Evolutionary conservation across 1,140 invertebrate genomes (phyloP).

Genomic region (Pseudomyrmex sp.): DNA sequence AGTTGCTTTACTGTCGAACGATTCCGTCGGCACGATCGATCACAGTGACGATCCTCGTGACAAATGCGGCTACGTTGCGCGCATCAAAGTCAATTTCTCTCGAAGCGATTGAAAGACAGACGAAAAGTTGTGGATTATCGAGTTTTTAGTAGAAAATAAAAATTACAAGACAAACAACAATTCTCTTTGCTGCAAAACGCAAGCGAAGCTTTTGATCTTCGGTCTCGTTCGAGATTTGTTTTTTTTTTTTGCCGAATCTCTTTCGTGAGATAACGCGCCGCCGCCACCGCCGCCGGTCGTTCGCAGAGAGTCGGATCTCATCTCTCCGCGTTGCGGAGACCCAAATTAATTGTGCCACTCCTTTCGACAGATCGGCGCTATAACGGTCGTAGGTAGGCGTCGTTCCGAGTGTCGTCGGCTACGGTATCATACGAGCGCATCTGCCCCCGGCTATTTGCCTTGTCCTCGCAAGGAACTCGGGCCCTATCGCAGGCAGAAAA

Average conservation of each 20-base stretch:
- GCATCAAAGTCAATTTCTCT: background rate
- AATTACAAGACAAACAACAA: no score
- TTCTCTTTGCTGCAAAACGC: no score
- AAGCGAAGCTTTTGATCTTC: background rate
- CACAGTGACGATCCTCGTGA: constrained; percentile 62
- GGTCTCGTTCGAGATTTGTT: background rate
- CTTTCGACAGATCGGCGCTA: constrained; percentile 62
- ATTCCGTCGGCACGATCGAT: constrained; percentile 60
- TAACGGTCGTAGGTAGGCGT: constrained; percentile 73
- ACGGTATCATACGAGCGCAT: constrained; percentile 65
- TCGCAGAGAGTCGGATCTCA: constrained; percentile 11
- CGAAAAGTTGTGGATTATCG: no score
- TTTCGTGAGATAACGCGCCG: constrained; percentile 27
- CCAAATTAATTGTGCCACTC: constrained; percentile 65
- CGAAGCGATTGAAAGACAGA: background rate
- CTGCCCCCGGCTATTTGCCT: constrained; percentile 40
- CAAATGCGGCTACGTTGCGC: constrained; percentile 36
- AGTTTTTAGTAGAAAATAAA: no score
- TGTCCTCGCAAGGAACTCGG: background rate
- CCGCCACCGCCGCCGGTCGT: background rate
- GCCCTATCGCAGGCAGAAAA: constrained; percentile 26
- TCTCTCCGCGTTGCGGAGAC: constrained; percentile 15
- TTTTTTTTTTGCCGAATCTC: background rate
- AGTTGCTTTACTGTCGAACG: constrained; percentile 12
- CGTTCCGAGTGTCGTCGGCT: constrained; percentile 65